Base-by-base conservation (phyloP, 2,797 vertebrate species). In the Neomorphus geoffroyi region DNA sequence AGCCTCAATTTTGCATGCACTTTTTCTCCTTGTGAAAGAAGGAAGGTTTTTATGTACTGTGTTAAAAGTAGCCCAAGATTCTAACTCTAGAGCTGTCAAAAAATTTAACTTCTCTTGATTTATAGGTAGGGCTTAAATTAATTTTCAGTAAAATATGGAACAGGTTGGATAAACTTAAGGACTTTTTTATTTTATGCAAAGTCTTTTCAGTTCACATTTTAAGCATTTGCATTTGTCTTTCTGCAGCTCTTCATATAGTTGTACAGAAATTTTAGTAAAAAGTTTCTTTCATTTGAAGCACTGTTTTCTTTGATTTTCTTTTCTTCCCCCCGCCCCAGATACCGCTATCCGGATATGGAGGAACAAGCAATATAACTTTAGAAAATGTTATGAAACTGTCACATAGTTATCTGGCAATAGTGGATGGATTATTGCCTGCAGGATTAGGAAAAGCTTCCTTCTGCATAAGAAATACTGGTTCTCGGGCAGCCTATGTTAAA, bases 291-390 rank as follows among this genome's bases (percentile, higher is more conserved):
- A 37, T 46, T 45, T 81, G 24, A 81, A 54, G 11, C 71, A 66
- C 32, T 33, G 5, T 23, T 74, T 92, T 67, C 43, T 60, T 67
- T 16, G 24, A 13, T n/a, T 10, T 0, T 5, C 67, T 30, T 24
- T 97, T 79, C 18, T 7, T 9, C 19, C 11, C 11, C 18, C 2
- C 3, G 8, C 10, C 12, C 73, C 77, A 99, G 99, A 99, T 99
- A 97, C 99, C 99, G 1, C 98, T 99, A 69, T 99, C 99, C 33
- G 99, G 99, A 92, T 99, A 99, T 51, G 99, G 99, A 69, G 99
- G 99, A 95, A 98, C 98, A 87, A 99, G 99, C 96, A 99, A 98
- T 93, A 96, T 99, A 87, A 99, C 98, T 97, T 97, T 99, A 95
- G 99, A 99, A 97, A 98, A 99, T 45, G 98, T 99, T 95, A 98